Evolutionary conservation across 2,888 invertebrate species (phyloP), one percentile per base, ranked within the genome.

Genomic region (Campoplex capitator): DNA sequence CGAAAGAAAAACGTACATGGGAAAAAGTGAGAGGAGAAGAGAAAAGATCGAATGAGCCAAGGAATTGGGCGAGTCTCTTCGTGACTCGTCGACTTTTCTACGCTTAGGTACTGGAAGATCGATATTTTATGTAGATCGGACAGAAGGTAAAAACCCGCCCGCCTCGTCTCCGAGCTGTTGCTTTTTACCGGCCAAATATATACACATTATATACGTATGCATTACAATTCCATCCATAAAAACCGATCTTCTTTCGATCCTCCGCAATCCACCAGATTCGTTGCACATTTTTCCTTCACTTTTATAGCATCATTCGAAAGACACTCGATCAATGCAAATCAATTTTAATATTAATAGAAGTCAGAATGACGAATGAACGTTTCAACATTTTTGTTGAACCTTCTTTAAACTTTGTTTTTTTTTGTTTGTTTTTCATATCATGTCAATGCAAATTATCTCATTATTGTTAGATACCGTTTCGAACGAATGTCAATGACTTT

Each of bases 51-150:
- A 76, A 75, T 71, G 45, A 70, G 70, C 67, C n/a, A 79, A 62
- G 71, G 73, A 78, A 87, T 77, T 74, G 74, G 48, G 62, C 68
- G 81, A 84, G 85, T 71, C 88, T 68, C 88, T 88, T 88, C 91
- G 91, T 93, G 92, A 93, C 92, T 92, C 89, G 91, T 83, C 91
- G 89, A 91, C 89, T 91, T 92, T 91, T 90, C 89, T 88, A 79
- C 86, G 71, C 83, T 88, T 71, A 42, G 68, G 77, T 73, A 83
- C 81, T 76, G 75, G 89, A 91, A 62, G 62, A 92, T 93, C 90
- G 91, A 91, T 90, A 90, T 92, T 92, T 92, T 92, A 92, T 92
- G 92, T 90, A 93, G 91, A 93, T 92, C 89, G 82, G 82, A 68
- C 35, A 78, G 80, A 79, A 85, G 79, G 73, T 74, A 84, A 84